Percentiles rank a stretch among this genome's conserved stretches.
These are phyloP conservation scores for Synodontis membranacea DNA, from an alignment of 2,113 vertebrate species.

Conservation along the genomic window DNA sequence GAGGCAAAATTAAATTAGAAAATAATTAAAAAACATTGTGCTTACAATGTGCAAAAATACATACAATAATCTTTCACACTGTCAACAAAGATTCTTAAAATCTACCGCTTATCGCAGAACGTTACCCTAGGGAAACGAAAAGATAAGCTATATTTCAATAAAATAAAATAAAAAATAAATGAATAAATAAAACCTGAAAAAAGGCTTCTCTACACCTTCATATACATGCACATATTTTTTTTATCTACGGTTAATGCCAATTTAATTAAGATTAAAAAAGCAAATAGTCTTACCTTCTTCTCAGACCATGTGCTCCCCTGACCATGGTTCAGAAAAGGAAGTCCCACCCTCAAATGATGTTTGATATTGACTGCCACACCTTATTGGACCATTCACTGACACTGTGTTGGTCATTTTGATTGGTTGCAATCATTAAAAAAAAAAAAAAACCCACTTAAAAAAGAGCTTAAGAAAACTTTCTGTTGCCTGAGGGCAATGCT, in stretches of 20 bases:
- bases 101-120: conserved; percentile 6
- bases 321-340: too few species aligned
- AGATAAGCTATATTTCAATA: conserved; percentile 18
- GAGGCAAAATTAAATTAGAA: background rate
- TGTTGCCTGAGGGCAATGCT: background rate
- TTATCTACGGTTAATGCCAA: background rate
- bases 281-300: too few species aligned
- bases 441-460: background rate
- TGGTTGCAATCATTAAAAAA: background rate
- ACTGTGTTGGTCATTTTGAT: background rate
- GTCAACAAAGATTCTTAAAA: background rate
- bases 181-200: background rate
- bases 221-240: background rate
- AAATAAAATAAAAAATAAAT: background rate
- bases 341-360: too few species aligned
- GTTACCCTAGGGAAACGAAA: conserved; percentile 26
- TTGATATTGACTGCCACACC: background rate
- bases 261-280: conserved; percentile 16
- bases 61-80: background rate
- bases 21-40: background rate
- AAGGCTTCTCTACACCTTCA: too few species aligned
- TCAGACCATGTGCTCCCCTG: too few species aligned
- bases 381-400: background rate
- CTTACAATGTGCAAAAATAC: too few species aligned
- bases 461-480: background rate